Conservation (phyloP, 2,113 vertebrate species). For the Geococcyx californianus region DNA sequence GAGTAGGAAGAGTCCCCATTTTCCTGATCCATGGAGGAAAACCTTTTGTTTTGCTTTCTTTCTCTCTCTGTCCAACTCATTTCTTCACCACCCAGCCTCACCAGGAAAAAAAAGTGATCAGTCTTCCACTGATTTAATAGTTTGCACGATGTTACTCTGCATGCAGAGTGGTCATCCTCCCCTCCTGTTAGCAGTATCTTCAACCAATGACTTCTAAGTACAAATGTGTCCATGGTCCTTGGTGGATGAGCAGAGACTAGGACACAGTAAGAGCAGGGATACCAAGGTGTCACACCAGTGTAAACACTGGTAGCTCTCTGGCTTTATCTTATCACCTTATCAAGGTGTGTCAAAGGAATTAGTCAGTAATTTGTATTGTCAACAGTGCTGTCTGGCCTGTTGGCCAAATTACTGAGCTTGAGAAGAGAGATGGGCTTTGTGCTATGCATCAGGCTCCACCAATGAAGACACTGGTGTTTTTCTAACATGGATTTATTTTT, state of each 20-base stretch:
- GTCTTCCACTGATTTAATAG: background rate
- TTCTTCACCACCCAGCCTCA: background rate
- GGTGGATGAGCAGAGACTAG: background rate
- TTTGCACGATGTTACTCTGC: background rate
- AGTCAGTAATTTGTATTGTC: conserved; percentile 15
- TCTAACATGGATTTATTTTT: background rate
- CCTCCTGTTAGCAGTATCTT: background rate
- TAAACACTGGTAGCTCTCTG: background rate
- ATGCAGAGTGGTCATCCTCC: background rate
- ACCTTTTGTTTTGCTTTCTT: background rate
- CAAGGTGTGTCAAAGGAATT: conserved; percentile 29
- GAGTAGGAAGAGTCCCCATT: background rate
- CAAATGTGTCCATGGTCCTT: background rate
- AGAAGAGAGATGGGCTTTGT: background rate
- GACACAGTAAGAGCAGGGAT: background rate
- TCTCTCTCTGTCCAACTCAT: background rate
- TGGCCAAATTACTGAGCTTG: background rate
- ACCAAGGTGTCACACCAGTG: background rate
- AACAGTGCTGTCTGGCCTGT: background rate
- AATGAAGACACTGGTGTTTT: background rate
- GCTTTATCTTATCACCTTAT: conserved; percentile 10
- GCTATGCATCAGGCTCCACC: background rate
- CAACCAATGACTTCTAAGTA: background rate
- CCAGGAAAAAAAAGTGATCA: background rate
- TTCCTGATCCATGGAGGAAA: background rate